Base-by-base conservation (phyloP, 2,113 vertebrate species). In the Megaceryle maxima region DNA sequence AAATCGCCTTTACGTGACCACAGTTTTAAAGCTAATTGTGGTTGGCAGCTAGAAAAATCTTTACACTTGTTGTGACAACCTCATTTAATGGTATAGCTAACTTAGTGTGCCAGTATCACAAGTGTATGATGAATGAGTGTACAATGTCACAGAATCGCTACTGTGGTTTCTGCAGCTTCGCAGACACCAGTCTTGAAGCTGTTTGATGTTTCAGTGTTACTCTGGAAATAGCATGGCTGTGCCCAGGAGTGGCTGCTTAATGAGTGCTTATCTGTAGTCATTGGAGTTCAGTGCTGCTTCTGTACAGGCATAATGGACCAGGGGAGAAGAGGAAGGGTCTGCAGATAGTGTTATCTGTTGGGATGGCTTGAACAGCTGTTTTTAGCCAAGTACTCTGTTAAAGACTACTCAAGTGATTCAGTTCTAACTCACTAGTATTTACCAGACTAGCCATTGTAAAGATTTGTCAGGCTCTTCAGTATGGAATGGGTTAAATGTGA, bases 81-180 rank as follows among this genome's bases (percentile, higher is more conserved):
- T 79, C 2, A 1, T 53, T 62, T 31, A 26, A 5, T 7, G n/a
- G 3, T 39, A 4, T 79, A 8, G 35, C 31, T 59, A 6, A 39
- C 6, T 4, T 43, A 6, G 33, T 24, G 13, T 8, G 24, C 19
- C 16, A 21, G 10, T 57, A 9, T 5, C 3, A 3, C 17, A 21
- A n/a, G 53, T 9, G 8, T 11, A 8, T 5, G 13, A 4, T 48
- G 48, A 48, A 22, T 48, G 50, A n/a, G 53, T 10, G 8, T 10
- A 8, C 6, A 16, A 3, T 13, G n/a, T 39, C 17, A 5, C 44
- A 39, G 73, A n/a, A 19, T 43, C 1, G 0, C 29, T 25, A 31
- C 12, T 2, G 0, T 28, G 22, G 35, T 10, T 86, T 64, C 48
- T 51, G 1, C 11, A 37, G 53, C 56, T 10, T 12, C 44, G 50